Evolutionary conservation across 2,113 vertebrate genomes (phyloP), one percentile per base, ranked within the genome.

Genomic region (Pluvialis apricaria): DNA sequence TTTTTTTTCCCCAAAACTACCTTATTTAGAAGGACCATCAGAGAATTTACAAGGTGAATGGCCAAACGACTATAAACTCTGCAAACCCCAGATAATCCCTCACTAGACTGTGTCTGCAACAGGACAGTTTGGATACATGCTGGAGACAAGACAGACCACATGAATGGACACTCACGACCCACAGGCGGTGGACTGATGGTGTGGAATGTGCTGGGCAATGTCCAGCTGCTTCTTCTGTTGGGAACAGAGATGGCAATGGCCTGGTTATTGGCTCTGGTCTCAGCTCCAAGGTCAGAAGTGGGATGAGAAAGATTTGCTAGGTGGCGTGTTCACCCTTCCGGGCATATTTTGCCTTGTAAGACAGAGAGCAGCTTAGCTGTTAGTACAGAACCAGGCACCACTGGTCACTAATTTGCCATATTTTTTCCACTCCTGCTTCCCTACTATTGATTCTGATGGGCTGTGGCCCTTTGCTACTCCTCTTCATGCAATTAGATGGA

Each of bases 161-260:
- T 1, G 5, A 15, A 7, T 6, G 57, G 57, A 24, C 49, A 51
- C 49, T 51, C 49, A 51, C 13, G 49, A 73, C 9, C 38, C 31
- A 69, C 36, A 44, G 31, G 12, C 0, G 1, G 44, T 25, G 42
- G 36, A 13, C 4, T 9, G 26, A 68, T 0, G 3, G 34, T 6
- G 31, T 69, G 11, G 15, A 78, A 64, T 6, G 15, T 14, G 8
- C 36, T 57, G 40, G 25, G 13, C 58, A 58, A 6, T 5, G 3
- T 55, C 42, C 65, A 87, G 32, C 17, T 58, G 22, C n/a, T 94
- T 11, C 18, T 78, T 66, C 54, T 78, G 1, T 8, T 58, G 45
- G n/a, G 22, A 47, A 61, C 9, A 62, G 61, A 44, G 38, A 38
- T 15, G 34, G 14, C 15, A 71, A 64, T 9, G 57, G 22, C 12